phyloP scores from a whole-genome alignment of 2,888 invertebrate species.

The Acanthosepion pharaonis region DNA sequence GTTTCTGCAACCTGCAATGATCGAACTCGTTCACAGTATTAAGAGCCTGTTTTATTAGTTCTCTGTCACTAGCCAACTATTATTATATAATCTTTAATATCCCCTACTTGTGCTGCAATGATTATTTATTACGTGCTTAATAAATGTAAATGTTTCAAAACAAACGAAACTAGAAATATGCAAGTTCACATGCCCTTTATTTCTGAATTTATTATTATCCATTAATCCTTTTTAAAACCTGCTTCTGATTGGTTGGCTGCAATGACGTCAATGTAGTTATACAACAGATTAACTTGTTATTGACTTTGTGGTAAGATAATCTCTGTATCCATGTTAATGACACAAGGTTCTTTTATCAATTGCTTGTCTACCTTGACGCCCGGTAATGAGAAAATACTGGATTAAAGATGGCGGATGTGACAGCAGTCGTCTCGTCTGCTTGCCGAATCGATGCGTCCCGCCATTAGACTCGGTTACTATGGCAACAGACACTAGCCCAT shows the following conservation, averaged over 20 bases:
- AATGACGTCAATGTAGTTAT: conserved; percentile 7
- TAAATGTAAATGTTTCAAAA: not conserved
- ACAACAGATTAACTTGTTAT: not conserved
- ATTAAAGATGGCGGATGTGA: not conserved
- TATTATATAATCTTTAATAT: too few relatives aligned
- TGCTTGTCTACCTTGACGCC: not conserved
- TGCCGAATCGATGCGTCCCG: not conserved
- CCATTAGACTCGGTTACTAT: not conserved
- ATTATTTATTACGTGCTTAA: too few relatives aligned
- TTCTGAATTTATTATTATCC: not conserved
- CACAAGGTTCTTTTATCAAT: not conserved
- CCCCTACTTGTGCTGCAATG: too few relatives aligned
- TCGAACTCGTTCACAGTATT: too few relatives aligned
- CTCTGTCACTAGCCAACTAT: too few relatives aligned
- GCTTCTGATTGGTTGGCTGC: not conserved
- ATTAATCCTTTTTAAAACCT: not conserved
- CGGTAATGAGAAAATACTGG: not conserved
- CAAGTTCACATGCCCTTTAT: not conserved
- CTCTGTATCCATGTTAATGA: not conserved
- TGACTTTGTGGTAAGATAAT: not conserved
- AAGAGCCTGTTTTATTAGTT: too few relatives aligned
- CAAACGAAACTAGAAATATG: not conserved
- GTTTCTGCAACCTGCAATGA: too few relatives aligned
- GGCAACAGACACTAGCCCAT: not conserved
- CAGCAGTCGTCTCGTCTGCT: not conserved